Evolutionary conservation across 2,888 invertebrate species (phyloP).

Genomic region (Pimpla rufipes): DNA sequence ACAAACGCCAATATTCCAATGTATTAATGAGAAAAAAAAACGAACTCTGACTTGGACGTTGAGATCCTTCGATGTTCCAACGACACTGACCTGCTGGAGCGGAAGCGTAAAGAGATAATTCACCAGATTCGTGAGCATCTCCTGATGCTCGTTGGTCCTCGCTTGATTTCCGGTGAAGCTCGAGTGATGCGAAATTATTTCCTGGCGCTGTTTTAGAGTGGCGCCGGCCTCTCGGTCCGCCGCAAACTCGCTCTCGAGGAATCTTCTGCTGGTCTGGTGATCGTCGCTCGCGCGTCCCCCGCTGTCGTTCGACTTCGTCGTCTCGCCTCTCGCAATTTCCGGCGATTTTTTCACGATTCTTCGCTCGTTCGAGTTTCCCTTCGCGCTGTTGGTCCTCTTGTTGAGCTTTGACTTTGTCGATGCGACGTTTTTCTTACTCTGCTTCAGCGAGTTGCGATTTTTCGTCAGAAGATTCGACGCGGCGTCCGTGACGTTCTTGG

Average conservation of each 20-base stretch:
- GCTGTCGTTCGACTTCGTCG: conserved; percentile 21
- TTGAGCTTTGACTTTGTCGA: conserved; percentile 53
- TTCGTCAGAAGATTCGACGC: conserved; percentile 38
- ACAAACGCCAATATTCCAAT: background rate
- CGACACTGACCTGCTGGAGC: conserved; percentile 76
- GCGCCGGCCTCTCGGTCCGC: conserved; percentile 27
- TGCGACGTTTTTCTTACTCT: conserved; percentile 68
- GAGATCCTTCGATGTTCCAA: background rate
- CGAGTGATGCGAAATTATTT: conserved; percentile 76
- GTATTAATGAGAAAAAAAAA: no score
- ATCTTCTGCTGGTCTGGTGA: conserved; percentile 43
- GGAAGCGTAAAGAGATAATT: conserved; percentile 81
- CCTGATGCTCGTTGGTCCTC: conserved; percentile 76
- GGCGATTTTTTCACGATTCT: conserved; percentile 18
- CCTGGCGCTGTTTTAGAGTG: conserved; percentile 47
- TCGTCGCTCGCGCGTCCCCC: conserved; percentile 29
- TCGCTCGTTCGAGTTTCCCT: conserved; percentile 25
- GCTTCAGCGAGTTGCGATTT: conserved; percentile 68
- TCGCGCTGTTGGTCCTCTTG: conserved; percentile 46
- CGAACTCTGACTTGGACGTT: background rate
- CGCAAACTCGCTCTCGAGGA: conserved; percentile 60
- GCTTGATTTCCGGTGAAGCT: conserved; percentile 78
- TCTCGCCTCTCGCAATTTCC: conserved; percentile 7
- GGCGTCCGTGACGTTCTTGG: conserved; percentile 39
- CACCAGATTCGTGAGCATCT: conserved; percentile 79